Evolutionary conservation across 2,888 invertebrate genomes (phyloP), one percentile per base, ranked within the genome.

Genomic region (Apomyelois bistriatella): DNA sequence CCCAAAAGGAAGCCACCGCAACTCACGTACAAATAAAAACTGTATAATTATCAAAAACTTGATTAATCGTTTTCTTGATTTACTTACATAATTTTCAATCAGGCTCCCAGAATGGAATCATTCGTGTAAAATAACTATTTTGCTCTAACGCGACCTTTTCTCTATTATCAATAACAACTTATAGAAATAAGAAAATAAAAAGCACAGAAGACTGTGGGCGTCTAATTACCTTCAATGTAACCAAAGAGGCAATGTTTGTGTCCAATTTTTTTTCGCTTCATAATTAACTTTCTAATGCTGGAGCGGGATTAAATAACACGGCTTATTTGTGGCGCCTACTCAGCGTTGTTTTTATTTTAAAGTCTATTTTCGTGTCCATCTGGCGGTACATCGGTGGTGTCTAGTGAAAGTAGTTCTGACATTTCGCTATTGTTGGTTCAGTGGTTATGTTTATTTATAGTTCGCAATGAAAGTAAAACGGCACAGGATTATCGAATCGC

Each of bases 391-490:
- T 5, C 22, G 64, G 60, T 58, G 55, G 60, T 65, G 50, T 3
- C 56, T 54, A 68, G 77, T 65, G 78, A 78, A 78, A 78, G 78
- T 64, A 51, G 63, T 55, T 66, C 67, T 74, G 73, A 73, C 70
- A 72, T 75, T 76, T 70, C 57, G 60, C 68, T 65, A 64, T 70
- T 71, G 65, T 66, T 59, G 61, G 62, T 61, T 59, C 62, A 61
- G 54, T 52, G 53, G 62, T 61, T 68, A 32, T 46, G 10, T 46
- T 71, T 72, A 70, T 74, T 72, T 70, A 60, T 68, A 67, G 71
- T 56, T 54, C 60, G 53, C 58, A 64, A 68, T 64, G 67, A 70
- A 74, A 73, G 68, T 67, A 68, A 69, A 68, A 68, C 63, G 56
- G 60, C 57, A 61, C 57, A 61, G 60, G 42, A 51, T 51, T 42